phyloP scores from a whole-genome alignment of 2,888 invertebrate species.

The Bembecia ichneumoniformis region DNA sequence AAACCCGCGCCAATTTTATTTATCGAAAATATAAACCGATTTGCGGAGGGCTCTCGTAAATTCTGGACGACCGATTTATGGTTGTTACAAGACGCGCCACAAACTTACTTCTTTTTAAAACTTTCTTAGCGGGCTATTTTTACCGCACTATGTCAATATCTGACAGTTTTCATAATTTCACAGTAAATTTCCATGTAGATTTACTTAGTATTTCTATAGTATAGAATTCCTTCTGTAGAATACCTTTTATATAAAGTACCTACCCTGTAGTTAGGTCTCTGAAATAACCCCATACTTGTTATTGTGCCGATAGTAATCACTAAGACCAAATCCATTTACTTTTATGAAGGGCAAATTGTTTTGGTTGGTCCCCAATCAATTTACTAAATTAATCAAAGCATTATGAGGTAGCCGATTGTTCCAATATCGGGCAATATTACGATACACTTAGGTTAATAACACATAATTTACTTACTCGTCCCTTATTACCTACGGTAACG shows the following conservation, averaged over 20 bases:
- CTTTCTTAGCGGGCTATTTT: background rate
- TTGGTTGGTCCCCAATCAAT: constrained; percentile 61
- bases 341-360: constrained; percentile 63
- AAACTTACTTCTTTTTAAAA: constrained; percentile 47
- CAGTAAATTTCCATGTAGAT: too few relatives aligned
- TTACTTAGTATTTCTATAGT: too few relatives aligned
- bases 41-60: constrained; percentile 69
- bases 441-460: background rate
- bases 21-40: constrained; percentile 74
- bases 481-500: too few relatives aligned
- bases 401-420: constrained; percentile 11
- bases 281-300: too few relatives aligned
- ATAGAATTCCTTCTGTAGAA: too few relatives aligned
- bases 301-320: constrained; percentile 12
- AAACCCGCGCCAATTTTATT: constrained; percentile 73
- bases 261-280: too few relatives aligned
- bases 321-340: constrained; percentile 48
- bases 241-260: too few relatives aligned
- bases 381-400: constrained; percentile 50
- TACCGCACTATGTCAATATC: too few relatives aligned
- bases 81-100: constrained; percentile 64
- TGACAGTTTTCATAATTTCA: too few relatives aligned
- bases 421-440: background rate
- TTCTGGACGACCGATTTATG: constrained; percentile 66
- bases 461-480: background rate